These are phyloP conservation scores for Zosterops pallidus DNA, from an alignment of 2,113 vertebrate species.

Conservation along the genomic window DNA sequence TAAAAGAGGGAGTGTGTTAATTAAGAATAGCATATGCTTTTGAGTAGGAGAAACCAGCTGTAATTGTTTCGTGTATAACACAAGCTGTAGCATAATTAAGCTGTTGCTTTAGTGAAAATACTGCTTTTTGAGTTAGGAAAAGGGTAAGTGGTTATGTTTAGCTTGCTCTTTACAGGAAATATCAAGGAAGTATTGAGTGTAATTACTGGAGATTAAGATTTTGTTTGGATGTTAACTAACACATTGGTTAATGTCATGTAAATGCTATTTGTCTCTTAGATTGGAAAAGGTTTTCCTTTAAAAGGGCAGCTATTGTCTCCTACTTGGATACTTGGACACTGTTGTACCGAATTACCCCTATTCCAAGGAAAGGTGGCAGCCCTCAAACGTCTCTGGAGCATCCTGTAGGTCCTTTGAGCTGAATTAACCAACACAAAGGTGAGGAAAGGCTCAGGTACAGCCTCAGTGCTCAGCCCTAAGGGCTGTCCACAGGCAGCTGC, in stretches of 20 bases:
- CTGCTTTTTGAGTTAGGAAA: neutral
- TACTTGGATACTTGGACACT: neutral
- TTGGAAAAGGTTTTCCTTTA: neutral
- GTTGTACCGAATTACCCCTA: neutral
- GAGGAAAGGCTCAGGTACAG: neutral
- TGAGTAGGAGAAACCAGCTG: neutral
- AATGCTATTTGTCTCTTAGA: neutral
- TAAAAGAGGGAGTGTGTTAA: neutral
- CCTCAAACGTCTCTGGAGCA: neutral
- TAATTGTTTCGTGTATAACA: neutral
- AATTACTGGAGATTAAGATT: slow-evolving; percentile 17
- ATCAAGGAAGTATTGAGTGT: neutral
- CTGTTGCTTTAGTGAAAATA: neutral
- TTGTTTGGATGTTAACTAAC: neutral
- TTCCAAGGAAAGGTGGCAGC: neutral
- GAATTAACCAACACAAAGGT: neutral
- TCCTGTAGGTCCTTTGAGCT: neutral
- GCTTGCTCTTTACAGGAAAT: neutral
- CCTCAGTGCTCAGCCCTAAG: neutral
- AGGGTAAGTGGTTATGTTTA: neutral
- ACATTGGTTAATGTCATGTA: neutral
- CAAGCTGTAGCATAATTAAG: neutral
- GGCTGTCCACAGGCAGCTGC: neutral
- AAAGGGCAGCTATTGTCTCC: neutral
- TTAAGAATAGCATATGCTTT: neutral